Base-by-base conservation (phyloP, 2,797 vertebrate species). In the Parambassis ranga region DNA sequence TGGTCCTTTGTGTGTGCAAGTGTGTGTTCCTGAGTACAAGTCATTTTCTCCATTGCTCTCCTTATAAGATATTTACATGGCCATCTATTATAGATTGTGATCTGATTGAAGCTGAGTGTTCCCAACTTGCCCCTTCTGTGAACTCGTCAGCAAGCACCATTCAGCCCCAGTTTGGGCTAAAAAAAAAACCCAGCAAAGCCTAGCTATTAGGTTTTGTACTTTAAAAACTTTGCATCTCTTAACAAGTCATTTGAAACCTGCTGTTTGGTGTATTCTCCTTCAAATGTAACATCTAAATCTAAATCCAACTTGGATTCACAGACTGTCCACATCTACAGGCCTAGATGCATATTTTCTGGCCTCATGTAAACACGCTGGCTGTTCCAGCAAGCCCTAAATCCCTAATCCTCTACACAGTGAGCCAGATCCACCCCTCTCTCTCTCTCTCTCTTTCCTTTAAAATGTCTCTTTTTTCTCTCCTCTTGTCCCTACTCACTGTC, bases 101-200 rank as follows among this genome's bases (percentile, higher is more conserved):
- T 91, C 91, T 93, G 89, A 94, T 92, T 91, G 92, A 91, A 88
- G 83, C 85, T 88, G 90, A 93, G 90, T 93, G 90, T 87, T 90
- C 90, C 89, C 81, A 68, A 80, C 70, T 46, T 88, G 89, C 71
- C 92, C 91, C 74, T 73, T 77, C 66, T 23, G 22, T 90, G 88
- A 93, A 90, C 85, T 62, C 59, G 31, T 52, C 86, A 41, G 56
- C 14, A 4, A 43, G 50, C 31, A 43, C 51, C 52, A 13, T 63
- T 74, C 20, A n/a, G 26, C 52, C 43, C 36, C n/a, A 38, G 48
- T 61, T 65, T 7, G 1, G 23, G 19, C 2, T 39, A 24, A 4
- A 47, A 71, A 49, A 47, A 42, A 9, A 62, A 28, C 0, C 10
- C 32, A 50, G 26, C 13, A 38, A 14, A 14, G 9, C 3, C n/a